A percentile compares a stretch with the other conserved stretches of the same genome.
Conservation (phyloP, 2,888 invertebrate species). For the Eupithecia subumbrata region DNA sequence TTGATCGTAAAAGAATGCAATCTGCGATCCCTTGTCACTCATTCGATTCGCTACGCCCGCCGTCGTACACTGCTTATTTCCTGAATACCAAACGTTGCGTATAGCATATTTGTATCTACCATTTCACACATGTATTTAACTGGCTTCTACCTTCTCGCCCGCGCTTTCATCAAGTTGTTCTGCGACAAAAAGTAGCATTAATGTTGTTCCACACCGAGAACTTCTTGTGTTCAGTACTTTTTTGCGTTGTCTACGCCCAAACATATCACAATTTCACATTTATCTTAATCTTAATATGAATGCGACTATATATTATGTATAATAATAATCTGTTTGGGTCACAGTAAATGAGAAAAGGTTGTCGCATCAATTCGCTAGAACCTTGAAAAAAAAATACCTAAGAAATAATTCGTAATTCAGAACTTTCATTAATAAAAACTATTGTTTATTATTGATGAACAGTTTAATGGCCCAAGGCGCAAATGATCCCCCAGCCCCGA, state of each 20-base stretch:
- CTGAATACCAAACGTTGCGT: conserved; percentile 25
- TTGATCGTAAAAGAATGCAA: conserved; percentile 34
- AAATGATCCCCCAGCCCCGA: too few species aligned
- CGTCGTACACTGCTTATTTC: conserved; percentile 25
- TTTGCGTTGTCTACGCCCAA: not conserved
- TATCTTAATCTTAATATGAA: too few species aligned
- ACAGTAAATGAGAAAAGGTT: not conserved
- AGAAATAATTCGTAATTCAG: not conserved
- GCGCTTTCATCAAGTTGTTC: not conserved
- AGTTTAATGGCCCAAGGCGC: too few species aligned
- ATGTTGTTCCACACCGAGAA: not conserved
- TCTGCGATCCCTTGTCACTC: conserved; percentile 36
- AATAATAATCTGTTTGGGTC: too few species aligned
- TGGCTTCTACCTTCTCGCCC: not conserved
- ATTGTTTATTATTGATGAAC: not conserved
- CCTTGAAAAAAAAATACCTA: not conserved
- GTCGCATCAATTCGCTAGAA: not conserved
- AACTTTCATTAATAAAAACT: not conserved
- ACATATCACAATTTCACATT: not conserved
- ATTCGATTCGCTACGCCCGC: conserved; percentile 27
- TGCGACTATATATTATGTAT: too few species aligned
- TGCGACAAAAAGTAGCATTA: not conserved
- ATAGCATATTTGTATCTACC: not conserved
- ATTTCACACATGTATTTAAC: not conserved
- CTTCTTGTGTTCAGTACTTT: not conserved